A percentile compares a stretch with the other conserved stretches of the same genome.
Evolutionary conservation across 2,797 vertebrate species (phyloP).

Genomic region (Parotocinclus haroldoi): DNA sequence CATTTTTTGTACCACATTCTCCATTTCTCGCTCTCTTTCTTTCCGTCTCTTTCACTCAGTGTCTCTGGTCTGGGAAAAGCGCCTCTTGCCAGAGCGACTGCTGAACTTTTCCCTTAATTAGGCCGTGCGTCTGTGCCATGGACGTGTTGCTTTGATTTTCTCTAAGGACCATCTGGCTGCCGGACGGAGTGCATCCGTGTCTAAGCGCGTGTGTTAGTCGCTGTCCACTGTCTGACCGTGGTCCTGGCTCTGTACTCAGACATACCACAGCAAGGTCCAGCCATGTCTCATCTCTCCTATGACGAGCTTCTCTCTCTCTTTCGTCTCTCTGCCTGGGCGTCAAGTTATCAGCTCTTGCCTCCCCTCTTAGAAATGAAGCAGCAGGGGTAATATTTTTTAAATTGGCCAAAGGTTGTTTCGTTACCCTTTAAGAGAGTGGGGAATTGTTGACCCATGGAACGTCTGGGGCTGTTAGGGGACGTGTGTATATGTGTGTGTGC

Average conservation of each 20-base stretch:
- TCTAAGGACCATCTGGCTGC: constrained; percentile 33
- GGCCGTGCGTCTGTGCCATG: constrained; percentile 18
- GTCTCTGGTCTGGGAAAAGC: no score
- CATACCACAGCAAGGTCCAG: constrained; percentile 44
- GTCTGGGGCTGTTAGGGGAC: constrained; percentile 15
- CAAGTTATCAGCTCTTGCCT: constrained; percentile 19
- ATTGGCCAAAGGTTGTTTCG: constrained; percentile 18
- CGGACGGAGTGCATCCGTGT: constrained; percentile 3
- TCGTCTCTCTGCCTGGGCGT: no score
- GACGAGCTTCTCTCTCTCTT: constrained; percentile 4
- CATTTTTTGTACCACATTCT: background rate
- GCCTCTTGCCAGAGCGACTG: constrained; percentile 19
- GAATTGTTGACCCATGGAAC: constrained; percentile 27
- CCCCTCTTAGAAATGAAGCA: constrained; percentile 6
- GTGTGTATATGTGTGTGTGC: background rate
- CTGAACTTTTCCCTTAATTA: constrained; percentile 44
- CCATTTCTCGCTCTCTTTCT: background rate
- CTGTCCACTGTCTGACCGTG: constrained; percentile 30
- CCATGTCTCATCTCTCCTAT: constrained; percentile 21
- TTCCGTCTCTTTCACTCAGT: background rate
- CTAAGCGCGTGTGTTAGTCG: constrained; percentile 4
- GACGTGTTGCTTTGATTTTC: constrained; percentile 21
- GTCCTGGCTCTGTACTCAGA: constrained; percentile 50
- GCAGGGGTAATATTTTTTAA: constrained; percentile 10
- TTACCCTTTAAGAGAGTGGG: constrained; percentile 28